phyloP scores from a whole-genome alignment of 1,140 invertebrate species.

The Leguminivora glycinivorella region DNA sequence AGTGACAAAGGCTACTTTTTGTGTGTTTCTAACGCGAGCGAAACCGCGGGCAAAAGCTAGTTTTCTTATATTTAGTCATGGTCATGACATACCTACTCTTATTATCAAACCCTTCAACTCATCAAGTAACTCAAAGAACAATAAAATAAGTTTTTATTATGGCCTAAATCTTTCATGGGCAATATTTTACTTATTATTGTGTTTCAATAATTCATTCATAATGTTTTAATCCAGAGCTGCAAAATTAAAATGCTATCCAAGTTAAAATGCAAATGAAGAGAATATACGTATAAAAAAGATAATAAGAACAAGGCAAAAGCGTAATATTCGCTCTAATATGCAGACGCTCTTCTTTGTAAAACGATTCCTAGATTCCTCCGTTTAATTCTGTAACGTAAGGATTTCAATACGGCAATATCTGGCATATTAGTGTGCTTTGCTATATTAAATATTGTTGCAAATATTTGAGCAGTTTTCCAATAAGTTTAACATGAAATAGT shows the following conservation, averaged over 20 bases:
- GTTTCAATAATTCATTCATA: too few relatives aligned
- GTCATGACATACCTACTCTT: too few relatives aligned
- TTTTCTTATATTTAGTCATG: too few relatives aligned
- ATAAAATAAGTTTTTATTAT: too few relatives aligned
- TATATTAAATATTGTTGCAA: not conserved
- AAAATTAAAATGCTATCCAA: not conserved
- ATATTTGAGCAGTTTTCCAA: not conserved
- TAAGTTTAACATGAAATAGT: not conserved
- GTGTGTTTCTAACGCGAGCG: too few relatives aligned
- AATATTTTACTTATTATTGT: too few relatives aligned
- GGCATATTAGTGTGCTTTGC: not conserved
- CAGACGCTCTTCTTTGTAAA: not conserved
- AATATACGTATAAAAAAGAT: not conserved
- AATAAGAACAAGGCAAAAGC: not conserved
- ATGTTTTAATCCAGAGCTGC: not conserved
- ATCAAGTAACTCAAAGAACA: too few relatives aligned
- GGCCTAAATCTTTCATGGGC: too few relatives aligned
- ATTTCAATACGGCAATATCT: not conserved
- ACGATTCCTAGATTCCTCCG: not conserved
- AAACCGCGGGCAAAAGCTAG: too few relatives aligned
- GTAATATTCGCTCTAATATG: conserved; percentile 1
- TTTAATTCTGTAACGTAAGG: not conserved
- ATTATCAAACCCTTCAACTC: too few relatives aligned
- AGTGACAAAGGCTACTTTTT: too few relatives aligned
- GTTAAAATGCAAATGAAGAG: not conserved